Conservation (phyloP, 2,113 vertebrate species). For the Pogona vitticeps region DNA sequence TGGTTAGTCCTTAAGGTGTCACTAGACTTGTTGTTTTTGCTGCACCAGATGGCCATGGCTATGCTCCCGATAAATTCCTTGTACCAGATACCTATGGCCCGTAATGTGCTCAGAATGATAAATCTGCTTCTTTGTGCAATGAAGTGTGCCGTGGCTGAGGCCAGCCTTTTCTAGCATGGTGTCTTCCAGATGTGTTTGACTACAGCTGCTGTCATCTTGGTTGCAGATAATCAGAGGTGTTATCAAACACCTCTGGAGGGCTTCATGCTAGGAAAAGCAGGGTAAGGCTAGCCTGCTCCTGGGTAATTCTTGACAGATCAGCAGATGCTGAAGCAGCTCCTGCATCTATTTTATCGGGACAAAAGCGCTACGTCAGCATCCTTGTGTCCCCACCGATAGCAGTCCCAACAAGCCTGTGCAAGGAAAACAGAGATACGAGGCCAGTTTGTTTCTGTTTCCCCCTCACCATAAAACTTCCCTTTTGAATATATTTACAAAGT, state of each 20-base stretch:
- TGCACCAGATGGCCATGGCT: too few species aligned
- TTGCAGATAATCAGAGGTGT: not conserved
- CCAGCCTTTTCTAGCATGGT: not conserved
- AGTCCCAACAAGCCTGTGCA: not conserved
- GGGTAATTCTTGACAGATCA: not conserved
- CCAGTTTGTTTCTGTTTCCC: not conserved
- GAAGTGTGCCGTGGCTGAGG: not conserved
- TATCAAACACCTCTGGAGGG: not conserved
- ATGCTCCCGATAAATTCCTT: not conserved
- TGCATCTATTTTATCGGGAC: not conserved
- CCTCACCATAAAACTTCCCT: not conserved
- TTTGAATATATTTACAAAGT: constrained; percentile 32
- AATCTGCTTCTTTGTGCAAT: not conserved
- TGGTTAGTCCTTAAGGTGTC: too few species aligned
- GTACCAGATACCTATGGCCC: not conserved
- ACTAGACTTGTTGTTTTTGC: too few species aligned
- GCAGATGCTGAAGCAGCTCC: too few species aligned
- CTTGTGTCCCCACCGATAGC: not conserved
- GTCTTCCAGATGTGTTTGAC: too few species aligned
- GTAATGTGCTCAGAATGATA: not conserved
- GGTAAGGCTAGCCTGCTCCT: not conserved
- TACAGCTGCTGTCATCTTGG: not conserved
- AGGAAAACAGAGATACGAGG: not conserved
- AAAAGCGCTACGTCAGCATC: not conserved
- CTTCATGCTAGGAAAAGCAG: not conserved